Base-by-base conservation (phyloP, 2,888 invertebrate genomes). In the Slavum lentiscoides region DNA sequence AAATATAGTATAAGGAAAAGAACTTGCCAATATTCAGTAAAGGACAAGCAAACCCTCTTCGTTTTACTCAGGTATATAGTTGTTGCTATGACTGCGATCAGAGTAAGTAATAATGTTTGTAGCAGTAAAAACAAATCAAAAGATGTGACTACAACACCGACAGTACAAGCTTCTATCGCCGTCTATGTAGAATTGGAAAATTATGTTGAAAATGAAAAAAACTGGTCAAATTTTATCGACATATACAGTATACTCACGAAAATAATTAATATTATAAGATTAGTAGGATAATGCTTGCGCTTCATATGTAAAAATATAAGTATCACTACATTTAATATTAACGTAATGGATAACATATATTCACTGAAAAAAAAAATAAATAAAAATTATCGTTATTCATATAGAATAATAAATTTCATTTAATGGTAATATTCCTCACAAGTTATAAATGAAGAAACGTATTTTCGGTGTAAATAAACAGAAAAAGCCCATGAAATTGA, bases 401-500 rank as follows among this genome's bases (percentile, higher is more conserved):
- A 17, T 39, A 43, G n/a, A 66, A 6, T 19, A 61, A 43, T 55
- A 4, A 4, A 68, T 68, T 53, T 8, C 37, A 17, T 43, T 43
- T 58, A 8, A 43, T 30, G 23, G 1, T 0, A n/a, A 67, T 67
- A 13, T 67, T 53, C n/a, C 80, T 80, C 62, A 80, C 80, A 72
- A 80, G 7, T 80, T 80, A 43, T 80, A 80, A 58, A 80, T 80
- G 21, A 80, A 80, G 37, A 80, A 80, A 11, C 80, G 53, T 72
- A 80, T 80, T 80, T 80, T 80, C 9, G 80, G 80, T 19, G 80
- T 80, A 58, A 80, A 80, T 43, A 80, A 72, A 72, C 80, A 80
- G 15, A 80, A 80, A 72, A 80, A 80, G 17, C 80, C 80, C 80
- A 80, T 80, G 9, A 64, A 62, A 64, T 80, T 80, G 64, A 55